phyloP scores from a whole-genome alignment of 2,113 vertebrate species.

The Phrynosoma blainvillii region DNA sequence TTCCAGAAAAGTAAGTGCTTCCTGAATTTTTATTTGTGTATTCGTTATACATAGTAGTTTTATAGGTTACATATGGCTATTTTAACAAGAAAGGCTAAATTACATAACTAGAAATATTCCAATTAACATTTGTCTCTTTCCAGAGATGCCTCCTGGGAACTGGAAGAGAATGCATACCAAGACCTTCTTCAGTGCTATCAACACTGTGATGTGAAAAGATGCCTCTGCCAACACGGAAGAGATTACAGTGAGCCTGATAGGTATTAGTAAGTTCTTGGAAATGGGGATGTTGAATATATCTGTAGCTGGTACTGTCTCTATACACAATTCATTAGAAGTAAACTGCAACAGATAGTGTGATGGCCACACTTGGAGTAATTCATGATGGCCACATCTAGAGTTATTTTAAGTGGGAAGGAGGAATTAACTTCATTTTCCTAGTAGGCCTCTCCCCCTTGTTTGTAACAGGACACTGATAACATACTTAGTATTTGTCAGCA shows the following conservation, averaged over 20 bases:
- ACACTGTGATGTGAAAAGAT: constrained; percentile 85
- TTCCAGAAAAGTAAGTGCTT: constrained; percentile 91
- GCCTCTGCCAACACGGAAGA: constrained; percentile 84
- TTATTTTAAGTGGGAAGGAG: too few species aligned
- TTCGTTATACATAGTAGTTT: neutral
- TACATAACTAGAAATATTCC: neutral
- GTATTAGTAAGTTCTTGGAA: constrained; percentile 69
- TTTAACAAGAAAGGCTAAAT: neutral
- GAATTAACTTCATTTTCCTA: too few species aligned
- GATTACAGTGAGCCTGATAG: constrained; percentile 83
- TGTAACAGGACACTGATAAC: neutral
- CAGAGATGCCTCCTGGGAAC: constrained; percentile 98
- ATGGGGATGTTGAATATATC: neutral
- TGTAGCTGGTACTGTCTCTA: neutral
- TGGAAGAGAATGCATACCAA: constrained; percentile 93
- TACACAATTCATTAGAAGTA: neutral
- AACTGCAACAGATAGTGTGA: too few species aligned
- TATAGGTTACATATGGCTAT: neutral
- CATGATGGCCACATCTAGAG: too few species aligned
- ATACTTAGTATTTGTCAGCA: neutral
- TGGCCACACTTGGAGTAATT: too few species aligned
- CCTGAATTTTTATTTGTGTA: constrained; percentile 16
- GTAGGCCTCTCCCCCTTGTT: too few species aligned
- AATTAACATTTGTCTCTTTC: constrained; percentile 46
- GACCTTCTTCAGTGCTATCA: constrained; percentile 90